Percentiles rank a stretch among this genome's conserved stretches.
Conservation (phyloP, 2,113 vertebrate species). For the Excalfactoria chinensis region DNA sequence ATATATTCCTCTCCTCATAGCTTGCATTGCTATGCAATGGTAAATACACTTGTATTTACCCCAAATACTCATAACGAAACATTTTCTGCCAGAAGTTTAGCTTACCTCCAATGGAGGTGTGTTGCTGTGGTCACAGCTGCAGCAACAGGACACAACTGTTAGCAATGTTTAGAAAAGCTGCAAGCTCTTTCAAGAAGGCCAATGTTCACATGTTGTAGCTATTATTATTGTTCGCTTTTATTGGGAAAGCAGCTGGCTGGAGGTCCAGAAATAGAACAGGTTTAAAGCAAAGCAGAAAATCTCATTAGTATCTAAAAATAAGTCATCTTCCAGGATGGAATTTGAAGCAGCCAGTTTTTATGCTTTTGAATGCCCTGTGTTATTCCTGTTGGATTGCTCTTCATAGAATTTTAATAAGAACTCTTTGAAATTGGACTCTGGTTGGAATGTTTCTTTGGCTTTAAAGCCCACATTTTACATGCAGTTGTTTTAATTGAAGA, state of each 20-base stretch:
- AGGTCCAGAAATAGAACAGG: conserved; percentile 30
- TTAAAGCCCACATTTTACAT: neutral
- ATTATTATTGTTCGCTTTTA: conserved; percentile 41
- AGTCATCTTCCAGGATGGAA: conserved; percentile 16
- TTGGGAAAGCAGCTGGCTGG: conserved; percentile 35
- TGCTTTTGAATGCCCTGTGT: conserved; percentile 36
- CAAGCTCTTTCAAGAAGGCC: neutral
- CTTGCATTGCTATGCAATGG: neutral
- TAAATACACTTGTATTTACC: neutral
- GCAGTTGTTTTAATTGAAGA: conserved; percentile 25
- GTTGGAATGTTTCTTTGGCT: conserved; percentile 19
- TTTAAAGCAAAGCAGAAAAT: conserved; percentile 32
- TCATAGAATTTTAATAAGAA: conserved; percentile 33
- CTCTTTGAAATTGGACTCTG: conserved; percentile 46
- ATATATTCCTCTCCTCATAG: neutral
- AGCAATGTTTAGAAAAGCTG: neutral
- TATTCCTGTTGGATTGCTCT: conserved; percentile 35
- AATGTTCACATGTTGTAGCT: conserved; percentile 35
- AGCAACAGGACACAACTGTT: neutral
- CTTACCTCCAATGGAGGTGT: neutral
- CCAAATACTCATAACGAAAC: neutral
- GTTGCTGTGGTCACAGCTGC: rapidly evolving
- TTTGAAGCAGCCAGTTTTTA: conserved; percentile 23
- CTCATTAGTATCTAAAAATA: conserved; percentile 49
- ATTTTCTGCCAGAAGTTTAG: neutral